phyloP scores from a whole-genome alignment of 2,113 vertebrate species.

The Sterrhoptilus dennistouni region DNA sequence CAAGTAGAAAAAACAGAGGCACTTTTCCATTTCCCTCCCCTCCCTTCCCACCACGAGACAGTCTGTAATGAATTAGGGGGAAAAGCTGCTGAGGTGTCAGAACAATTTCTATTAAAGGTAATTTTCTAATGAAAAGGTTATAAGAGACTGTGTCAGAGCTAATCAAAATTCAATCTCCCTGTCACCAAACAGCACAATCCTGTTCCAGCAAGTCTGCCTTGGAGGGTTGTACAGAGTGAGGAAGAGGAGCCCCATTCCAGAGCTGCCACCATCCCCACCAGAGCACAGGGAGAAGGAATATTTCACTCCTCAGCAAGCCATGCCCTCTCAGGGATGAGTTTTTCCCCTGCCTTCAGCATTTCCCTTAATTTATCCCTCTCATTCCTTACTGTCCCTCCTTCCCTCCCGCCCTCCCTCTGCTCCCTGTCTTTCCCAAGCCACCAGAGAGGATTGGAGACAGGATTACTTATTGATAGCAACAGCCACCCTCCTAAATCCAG shows the following conservation, averaged over 20 bases:
- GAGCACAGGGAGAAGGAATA: background rate
- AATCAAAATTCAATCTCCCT: constrained; percentile 68
- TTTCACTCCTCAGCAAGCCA: background rate
- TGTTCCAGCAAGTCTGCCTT: background rate
- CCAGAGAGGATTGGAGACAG: constrained; percentile 6
- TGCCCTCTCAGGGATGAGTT: background rate
- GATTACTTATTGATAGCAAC: constrained; percentile 38
- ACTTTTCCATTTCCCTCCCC: background rate
- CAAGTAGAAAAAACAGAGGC: background rate
- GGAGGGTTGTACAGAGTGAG: background rate
- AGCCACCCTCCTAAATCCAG: constrained; percentile 28
- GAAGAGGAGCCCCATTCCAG: background rate
- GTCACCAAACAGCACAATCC: background rate
- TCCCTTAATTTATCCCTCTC: background rate
- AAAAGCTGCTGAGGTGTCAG: constrained; percentile 74
- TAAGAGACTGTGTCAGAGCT: constrained; percentile 63
- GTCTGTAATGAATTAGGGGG: constrained; percentile 58
- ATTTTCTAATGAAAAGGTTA: constrained; percentile 83
- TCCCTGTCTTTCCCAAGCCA: background rate
- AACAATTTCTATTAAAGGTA: constrained; percentile 79
- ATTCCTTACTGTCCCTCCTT: background rate
- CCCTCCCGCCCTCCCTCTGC: background rate
- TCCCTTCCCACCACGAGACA: background rate
- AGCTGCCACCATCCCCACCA: background rate
- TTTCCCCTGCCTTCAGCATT: background rate